Evolutionary conservation across 2,888 invertebrate genomes (phyloP), one percentile per base, ranked within the genome.

Genomic region (Sycophila texana): DNA sequence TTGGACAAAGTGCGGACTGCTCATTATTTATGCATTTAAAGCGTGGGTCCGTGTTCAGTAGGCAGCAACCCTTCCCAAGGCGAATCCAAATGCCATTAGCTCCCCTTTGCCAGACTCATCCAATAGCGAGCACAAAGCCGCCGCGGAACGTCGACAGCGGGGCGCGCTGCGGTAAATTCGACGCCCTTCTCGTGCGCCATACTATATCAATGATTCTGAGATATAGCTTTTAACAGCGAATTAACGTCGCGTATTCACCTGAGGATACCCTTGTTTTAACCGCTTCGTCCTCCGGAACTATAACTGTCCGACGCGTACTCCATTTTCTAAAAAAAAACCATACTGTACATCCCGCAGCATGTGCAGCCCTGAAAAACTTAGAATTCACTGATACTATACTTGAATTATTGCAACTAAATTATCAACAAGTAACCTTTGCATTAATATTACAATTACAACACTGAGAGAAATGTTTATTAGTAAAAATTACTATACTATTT

Each of bases 1-100:
- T 7, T 63, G 74, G 51, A 61, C 14, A 55, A 51, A 63, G 16
- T 22, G 58, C 49, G 60, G 20, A 80, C 80, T 5, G 67, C 85
- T 87, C 86, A 85, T 88, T 88, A 86, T 85, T 88, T 86, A 87
- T 87, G 86, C 85, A 85, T 88, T 88, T 87, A 84, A 88, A 87
- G 86, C 82, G 80, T 74, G 74, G 82, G 16, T 58, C 13, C n/a
- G n/a, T 18, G 30, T 47, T 67, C 5, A 70, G 30, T 47, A 13
- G 76, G 79, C 74, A 77, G 65, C 82, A 86, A 86, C 87, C 88
- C 84, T 84, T 84, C 68, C 84, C 58, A 68, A 77, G 76, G 63
- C 76, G 57, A 80, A 80, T 80, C 57, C 73, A 80, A 80, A 80
- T 73, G 73, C 67, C 68, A 84, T 85, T 83, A 84, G 81, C 78